Evolutionary conservation across 2,888 invertebrate genomes (phyloP), one percentile per base, ranked within the genome.

Genomic region (Buathra laborator): DNA sequence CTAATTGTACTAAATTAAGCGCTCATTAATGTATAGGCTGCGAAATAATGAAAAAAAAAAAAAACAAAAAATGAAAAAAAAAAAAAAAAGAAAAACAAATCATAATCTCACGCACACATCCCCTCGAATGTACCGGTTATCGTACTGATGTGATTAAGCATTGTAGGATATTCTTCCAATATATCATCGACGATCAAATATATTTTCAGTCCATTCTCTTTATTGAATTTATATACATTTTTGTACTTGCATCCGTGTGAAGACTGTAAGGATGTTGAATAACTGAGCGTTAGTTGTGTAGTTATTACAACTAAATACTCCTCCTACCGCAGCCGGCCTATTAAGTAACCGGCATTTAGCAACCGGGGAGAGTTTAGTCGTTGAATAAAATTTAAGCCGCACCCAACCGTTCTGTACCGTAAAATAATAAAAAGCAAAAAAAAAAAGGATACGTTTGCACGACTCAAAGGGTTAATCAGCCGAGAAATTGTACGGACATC

Each of bases 161-260:
- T 59, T 71, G 70, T 75, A 75, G 53, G 48, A 37, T 62, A 51
- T 62, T 76, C 71, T 78, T 71, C 76, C 82, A 76, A 46, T 68
- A 70, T 71, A 64, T 75, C 64, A 48, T 75, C 76, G 59, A 66
- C 76, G 76, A 71, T 67, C 44, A 43, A 59, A 74, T 78, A 80
- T 77, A 75, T 86, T 75, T 77, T 81, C 56, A 62, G 51, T 75
- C 76, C 77, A 53, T 81, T 81, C 32, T 44, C 59, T 85, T 83
- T 81, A 83, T 83, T 85, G 81, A 86, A 48, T 85, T 82, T 84
- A 78, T 86, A 84, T 62, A 81, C 72, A 68, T 82, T 82, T 85
- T 87, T 86, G 83, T 86, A 85, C 82, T 84, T 80, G 70, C 81
- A 77, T 79, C 70, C 44, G 72, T 24, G 56, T 24, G 56, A 56